Evolutionary conservation across 2,797 vertebrate species (phyloP), one percentile per base, ranked within the genome.

Genomic region (Okamejei kenojei): DNA sequence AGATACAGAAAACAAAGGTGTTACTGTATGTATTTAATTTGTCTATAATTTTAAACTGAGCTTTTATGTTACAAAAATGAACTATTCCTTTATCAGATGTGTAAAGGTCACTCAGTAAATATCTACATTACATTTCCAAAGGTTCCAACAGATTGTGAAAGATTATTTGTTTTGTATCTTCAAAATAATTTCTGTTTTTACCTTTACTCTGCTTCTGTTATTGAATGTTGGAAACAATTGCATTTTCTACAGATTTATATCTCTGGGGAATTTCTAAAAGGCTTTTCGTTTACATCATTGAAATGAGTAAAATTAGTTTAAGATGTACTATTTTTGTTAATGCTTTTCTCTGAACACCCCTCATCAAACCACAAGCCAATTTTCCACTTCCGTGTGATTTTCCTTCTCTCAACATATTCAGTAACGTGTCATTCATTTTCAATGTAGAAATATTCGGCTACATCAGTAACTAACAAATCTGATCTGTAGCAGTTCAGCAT

Each of bases 231-330:
- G 38, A 92, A 92, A 92, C 76, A 76, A 92, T 92, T 73, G 45
- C 21, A 76, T 11, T 76, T 76, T 76, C 90, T 76, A 76, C 26
- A 54, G 68, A 76, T 76, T 92, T 74, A 29, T 73, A 92, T 92
- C 90, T 92, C 15, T 29, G 90, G 71, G 90, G 38, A n/a, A 76
- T 91, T 73, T 91, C n/a, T 65, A 35, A 88, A 88, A 35, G n/a
- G 84, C n/a, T 35, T 88, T 92, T 76, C 90, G 76, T 76, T 92
- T 92, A 23, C 90, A 92, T 92, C 71, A 92, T 58, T 92, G 90
- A 76, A 92, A 76, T n/a, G 35, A 76, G 90, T 58, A 54, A 92
- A 76, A 76, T 54, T 92, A 92, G 35, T 17, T 92, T 92, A n/a
- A 92, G 26, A n/a, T 76, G 71, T 58, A 76, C 90, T 76, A 76